phyloP scores from a whole-genome alignment of 1,140 invertebrate species.

The Calephelis virginiensis region DNA sequence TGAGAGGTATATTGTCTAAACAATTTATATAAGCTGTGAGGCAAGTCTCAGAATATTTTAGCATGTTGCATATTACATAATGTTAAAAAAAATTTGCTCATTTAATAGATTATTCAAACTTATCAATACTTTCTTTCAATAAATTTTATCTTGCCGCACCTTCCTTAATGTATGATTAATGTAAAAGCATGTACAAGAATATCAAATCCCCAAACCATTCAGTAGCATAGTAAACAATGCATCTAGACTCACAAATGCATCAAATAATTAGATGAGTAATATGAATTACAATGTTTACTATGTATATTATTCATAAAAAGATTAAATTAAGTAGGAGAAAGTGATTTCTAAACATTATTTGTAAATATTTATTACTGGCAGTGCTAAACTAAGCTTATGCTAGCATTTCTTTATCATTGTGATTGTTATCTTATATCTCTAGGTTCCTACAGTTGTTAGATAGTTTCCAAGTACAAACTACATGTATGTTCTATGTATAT shows the following conservation, averaged over 20 bases:
- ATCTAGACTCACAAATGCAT: background rate
- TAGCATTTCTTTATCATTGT: background rate
- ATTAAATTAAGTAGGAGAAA: too few species aligned
- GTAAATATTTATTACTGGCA: background rate
- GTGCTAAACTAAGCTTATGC: background rate
- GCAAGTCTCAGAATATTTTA: too few species aligned
- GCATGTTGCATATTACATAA: background rate
- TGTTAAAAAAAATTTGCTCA: background rate
- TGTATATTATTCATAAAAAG: too few species aligned
- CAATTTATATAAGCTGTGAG: too few species aligned
- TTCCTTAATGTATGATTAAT: background rate
- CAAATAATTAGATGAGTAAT: background rate
- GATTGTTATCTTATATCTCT: constrained; percentile 32
- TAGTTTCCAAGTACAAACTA: constrained; percentile 45
- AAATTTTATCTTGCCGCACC: background rate
- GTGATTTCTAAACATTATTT: background rate
- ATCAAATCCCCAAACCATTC: background rate
- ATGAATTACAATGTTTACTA: too few species aligned
- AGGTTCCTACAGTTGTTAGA: constrained; percentile 47
- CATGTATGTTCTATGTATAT: constrained; percentile 41
- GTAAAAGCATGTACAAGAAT: background rate
- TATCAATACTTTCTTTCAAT: constrained; percentile 8
- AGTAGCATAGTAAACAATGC: too few species aligned
- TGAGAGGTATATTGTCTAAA: too few species aligned
- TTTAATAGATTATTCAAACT: background rate